A percentile compares a stretch with the other conserved stretches of the same genome.
These are phyloP conservation scores for Micoletzkya japonica DNA, from an alignment of 2,888 invertebrate species.

Conservation along the genomic window DNA sequence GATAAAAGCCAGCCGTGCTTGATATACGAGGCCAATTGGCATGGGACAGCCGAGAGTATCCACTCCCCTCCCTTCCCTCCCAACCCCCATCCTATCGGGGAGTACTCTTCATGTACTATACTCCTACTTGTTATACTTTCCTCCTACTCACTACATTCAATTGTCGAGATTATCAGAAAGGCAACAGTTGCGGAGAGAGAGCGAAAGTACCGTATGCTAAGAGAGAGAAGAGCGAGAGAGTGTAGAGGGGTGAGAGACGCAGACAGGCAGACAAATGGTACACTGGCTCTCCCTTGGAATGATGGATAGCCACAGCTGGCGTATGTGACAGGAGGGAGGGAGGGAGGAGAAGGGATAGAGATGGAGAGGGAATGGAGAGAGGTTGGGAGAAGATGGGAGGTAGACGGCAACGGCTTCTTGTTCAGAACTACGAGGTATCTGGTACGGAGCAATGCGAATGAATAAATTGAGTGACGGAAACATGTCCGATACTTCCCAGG, in stretches of 20 bases:
- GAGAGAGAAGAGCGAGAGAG: conserved; percentile 29
- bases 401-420: no score
- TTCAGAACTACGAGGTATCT: no score
- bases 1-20: no score
- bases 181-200: neutral
- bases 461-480: no score
- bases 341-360: conserved; percentile 27
- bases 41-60: no score
- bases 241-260: conserved; percentile 28
- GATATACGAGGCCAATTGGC: no score
- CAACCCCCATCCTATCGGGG: neutral
- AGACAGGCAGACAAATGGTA: conserved; percentile 32
- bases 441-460: no score
- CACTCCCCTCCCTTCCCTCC: neutral
- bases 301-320: conserved; percentile 59
- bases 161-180: neutral
- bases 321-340: conserved; percentile 49
- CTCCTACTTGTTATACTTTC: conserved; percentile 1
- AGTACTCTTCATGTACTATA: no score
- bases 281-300: conserved; percentile 51
- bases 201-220: conserved; percentile 4
- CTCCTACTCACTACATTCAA: neutral
- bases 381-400: neutral
- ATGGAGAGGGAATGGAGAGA: conserved; percentile 11
- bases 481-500: no score